These are phyloP conservation scores for Busseola fusca DNA, from an alignment of 2,888 invertebrate species.

Conservation along the genomic window DNA sequence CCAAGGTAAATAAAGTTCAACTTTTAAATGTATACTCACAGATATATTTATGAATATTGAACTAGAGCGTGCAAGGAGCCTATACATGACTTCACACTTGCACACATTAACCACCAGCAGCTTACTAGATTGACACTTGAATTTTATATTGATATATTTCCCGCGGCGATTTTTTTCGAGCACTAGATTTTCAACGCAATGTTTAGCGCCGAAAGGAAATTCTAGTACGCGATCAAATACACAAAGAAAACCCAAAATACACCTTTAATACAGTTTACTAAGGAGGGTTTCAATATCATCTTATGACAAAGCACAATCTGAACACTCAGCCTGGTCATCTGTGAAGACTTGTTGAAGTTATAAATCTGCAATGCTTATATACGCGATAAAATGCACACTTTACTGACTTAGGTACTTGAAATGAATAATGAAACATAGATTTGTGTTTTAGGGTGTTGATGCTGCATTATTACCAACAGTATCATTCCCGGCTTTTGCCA, in stretches of 20 bases:
- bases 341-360: neutral
- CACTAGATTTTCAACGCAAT: neutral
- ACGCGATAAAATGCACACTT: too few species aligned
- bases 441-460: constrained; percentile 94
- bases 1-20: constrained; percentile 91
- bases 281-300: neutral
- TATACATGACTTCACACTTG: neutral
- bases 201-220: neutral
- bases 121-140: neutral
- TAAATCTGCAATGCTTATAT: neutral
- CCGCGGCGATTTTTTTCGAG: neutral
- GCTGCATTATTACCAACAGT: constrained; percentile 97
- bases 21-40: neutral
- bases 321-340: too few species aligned
- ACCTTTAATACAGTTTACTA: neutral
- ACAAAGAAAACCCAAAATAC: neutral
- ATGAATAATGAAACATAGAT: neutral
- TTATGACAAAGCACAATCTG: neutral
- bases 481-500: constrained; percentile 99
- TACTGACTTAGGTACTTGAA: constrained; percentile 9
- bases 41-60: neutral
- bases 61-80: neutral
- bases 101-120: neutral
- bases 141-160: neutral
- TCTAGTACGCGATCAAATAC: neutral